phyloP scores from a whole-genome alignment of 2,113 vertebrate genomes.

The Excalfactoria chinensis region DNA sequence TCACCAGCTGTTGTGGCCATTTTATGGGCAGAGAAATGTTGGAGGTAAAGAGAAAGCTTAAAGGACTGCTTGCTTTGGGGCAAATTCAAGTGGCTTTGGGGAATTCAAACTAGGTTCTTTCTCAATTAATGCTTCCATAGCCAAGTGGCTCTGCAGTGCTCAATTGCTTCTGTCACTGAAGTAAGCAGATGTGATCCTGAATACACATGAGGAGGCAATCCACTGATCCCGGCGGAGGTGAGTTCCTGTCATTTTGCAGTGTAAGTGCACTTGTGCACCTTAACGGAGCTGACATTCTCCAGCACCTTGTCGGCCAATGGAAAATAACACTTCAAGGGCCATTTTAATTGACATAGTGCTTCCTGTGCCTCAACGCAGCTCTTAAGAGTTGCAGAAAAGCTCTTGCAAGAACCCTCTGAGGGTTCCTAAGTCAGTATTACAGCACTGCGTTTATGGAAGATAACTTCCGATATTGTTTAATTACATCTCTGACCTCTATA shows the following conservation, averaged over 20 bases:
- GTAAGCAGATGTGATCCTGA: constrained; percentile 32
- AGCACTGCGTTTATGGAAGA: neutral
- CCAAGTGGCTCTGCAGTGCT: neutral
- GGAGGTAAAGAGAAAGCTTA: neutral
- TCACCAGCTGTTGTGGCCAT: neutral
- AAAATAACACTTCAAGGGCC: constrained; percentile 39
- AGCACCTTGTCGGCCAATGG: constrained; percentile 1
- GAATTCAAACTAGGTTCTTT: neutral
- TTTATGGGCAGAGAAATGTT: neutral
- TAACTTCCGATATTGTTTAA: constrained; percentile 42
- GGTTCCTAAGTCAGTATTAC: neutral
- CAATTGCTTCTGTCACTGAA: constrained; percentile 30
- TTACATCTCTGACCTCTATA: constrained; percentile 52
- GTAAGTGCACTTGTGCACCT: constrained; percentile 45
- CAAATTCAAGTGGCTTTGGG: neutral
- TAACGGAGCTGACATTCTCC: neutral
- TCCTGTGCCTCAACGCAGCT: constrained; percentile 2
- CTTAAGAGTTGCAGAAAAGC: constrained; percentile 16
- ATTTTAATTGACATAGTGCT: constrained; percentile 26
- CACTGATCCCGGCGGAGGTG: neutral
- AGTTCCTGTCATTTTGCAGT: constrained; percentile 9
- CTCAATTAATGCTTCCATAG: constrained; percentile 36
- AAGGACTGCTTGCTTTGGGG: neutral
- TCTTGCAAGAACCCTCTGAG: constrained; percentile 23
- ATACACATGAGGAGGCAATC: constrained; percentile 9